Evolutionary conservation across 2,888 invertebrate genomes (phyloP), one percentile per base, ranked within the genome.

Genomic region (Odontothrips loti): DNA sequence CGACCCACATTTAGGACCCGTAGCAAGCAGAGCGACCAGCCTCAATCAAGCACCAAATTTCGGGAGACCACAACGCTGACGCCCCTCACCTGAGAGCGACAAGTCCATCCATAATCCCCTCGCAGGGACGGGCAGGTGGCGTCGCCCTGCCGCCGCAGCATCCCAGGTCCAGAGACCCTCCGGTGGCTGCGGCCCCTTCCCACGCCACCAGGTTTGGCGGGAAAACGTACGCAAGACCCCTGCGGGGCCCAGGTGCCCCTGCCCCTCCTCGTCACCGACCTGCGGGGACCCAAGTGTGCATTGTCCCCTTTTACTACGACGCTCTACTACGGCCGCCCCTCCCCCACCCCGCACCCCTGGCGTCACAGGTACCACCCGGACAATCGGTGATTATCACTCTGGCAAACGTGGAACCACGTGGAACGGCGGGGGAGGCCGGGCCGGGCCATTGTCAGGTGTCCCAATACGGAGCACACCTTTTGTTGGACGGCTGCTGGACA

Each of bases 301-400:
- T 75, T 75, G 68, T 75, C 68, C 68, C 68, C 68, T 75, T 75
- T 75, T 75, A 75, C 68, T 75, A 75, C 27, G 68, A 23, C 68
- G 68, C 51, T 23, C 68, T 68, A 68, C 68, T 68, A 68, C 68
- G 68, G 68, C 68, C 9, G 23, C 68, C 68, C 68, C 23, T 11
- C 68, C 23, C 68, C 68, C 68, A 27, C 23, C 23, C 68, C 68
- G 51, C 34, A 43, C 34, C 34, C 34, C 34, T 6, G 34, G 3
- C 58, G 4, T 17, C 58, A 58, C 58, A 58, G 58, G 58, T 58
- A 58, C 58, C 20, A 20, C 27, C 12, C 68, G 68, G 27, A 75
- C 68, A 75, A 75, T 75, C 27, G 68, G 68, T 75, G 68, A 75
- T 75, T 75, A 75, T 75, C 27, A 27, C 17, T 75, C 12, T 27